phyloP scores from a whole-genome alignment of 1,140 invertebrate species.

The Tetraneura akinire region DNA sequence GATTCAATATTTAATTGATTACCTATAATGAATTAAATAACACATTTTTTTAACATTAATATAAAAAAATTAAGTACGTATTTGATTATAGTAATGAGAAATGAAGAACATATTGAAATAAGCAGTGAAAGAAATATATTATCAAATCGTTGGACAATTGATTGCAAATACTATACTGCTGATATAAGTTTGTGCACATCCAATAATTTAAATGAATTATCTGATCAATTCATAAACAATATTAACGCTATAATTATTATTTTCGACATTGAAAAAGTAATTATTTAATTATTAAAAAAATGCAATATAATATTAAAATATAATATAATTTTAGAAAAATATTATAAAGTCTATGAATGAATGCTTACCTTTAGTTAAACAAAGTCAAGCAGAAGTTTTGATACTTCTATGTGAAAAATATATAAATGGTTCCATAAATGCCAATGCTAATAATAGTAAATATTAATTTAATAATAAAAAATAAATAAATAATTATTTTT shows the following conservation, averaged over 20 bases:
- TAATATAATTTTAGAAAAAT: neutral
- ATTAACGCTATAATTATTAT: slow-evolving; percentile 47
- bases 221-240: slow-evolving; percentile 20
- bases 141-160: slow-evolving; percentile 17
- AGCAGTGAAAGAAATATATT: slow-evolving; percentile 21
- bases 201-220: slow-evolving; percentile 20
- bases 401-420: slow-evolving; percentile 34
- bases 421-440: neutral
- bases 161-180: slow-evolving; percentile 43
- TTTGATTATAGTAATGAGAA: slow-evolving; percentile 25
- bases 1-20: no score
- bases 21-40: no score
- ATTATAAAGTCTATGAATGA: slow-evolving; percentile 19
- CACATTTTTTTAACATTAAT: no score
- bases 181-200: slow-evolving; percentile 35
- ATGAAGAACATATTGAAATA: slow-evolving; percentile 44
- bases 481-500: neutral
- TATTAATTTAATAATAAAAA: neutral
- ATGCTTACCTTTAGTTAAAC: slow-evolving; percentile 30
- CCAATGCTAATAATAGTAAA: slow-evolving; percentile 3
- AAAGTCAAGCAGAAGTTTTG: slow-evolving; percentile 35
- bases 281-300: neutral
- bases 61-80: no score
- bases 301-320: neutral
- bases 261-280: slow-evolving; percentile 16